phyloP scores from a whole-genome alignment of 2,113 vertebrate species.

The Oryctolagus cuniculus region DNA sequence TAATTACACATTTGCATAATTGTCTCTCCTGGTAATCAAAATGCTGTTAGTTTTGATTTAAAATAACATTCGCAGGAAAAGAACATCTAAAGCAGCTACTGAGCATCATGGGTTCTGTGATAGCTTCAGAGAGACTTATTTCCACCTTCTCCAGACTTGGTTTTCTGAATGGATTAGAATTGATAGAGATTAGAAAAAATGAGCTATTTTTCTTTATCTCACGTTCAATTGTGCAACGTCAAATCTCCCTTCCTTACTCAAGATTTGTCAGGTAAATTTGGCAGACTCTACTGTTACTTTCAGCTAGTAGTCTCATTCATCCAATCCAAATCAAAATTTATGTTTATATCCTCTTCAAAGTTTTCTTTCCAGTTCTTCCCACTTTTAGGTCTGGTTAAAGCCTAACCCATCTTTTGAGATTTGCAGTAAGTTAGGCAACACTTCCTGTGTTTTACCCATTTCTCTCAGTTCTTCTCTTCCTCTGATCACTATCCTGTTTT shows the following conservation, averaged over 20 bases:
- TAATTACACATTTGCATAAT: not conserved
- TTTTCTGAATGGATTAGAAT: not conserved
- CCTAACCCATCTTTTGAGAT: not conserved
- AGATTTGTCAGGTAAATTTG: not conserved
- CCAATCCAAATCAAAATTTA: not conserved
- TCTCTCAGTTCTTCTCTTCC: not conserved
- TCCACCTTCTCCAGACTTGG: not conserved
- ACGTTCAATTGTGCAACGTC: not conserved
- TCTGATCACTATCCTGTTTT: not conserved
- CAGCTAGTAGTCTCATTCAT: not conserved
- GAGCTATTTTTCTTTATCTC: not conserved
- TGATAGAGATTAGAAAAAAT: not conserved
- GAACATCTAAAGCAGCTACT: not conserved
- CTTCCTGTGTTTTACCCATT: not conserved
- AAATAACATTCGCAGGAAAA: not conserved
- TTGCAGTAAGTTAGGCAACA: not conserved
- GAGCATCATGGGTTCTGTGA: not conserved
- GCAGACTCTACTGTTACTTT: not conserved
- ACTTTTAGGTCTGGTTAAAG: not conserved
- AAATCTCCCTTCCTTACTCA: not conserved
- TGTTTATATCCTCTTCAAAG: conserved; percentile 11
- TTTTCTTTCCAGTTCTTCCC: not conserved
- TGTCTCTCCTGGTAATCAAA: conserved; percentile 1
- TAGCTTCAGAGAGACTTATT: not conserved
- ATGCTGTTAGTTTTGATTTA: conserved; percentile 11